These are phyloP conservation scores for Plemyria rubiginata DNA, from an alignment of 2,888 invertebrate species.

Conservation along the genomic window DNA sequence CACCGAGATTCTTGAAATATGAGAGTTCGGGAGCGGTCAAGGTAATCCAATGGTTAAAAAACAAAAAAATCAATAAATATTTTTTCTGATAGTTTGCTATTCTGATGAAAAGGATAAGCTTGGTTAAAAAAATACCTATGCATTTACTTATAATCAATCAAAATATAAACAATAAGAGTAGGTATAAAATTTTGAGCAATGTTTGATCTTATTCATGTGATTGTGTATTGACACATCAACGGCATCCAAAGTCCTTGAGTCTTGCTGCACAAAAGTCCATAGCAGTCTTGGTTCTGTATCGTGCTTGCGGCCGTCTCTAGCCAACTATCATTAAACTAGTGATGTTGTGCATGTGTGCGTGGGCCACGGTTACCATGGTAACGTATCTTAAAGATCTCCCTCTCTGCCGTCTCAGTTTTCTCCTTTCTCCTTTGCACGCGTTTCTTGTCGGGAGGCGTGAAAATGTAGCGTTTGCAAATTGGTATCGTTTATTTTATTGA, in stretches of 20 bases:
- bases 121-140: no score
- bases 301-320: conserved; percentile 33
- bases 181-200: no score
- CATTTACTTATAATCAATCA: no score
- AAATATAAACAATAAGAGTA: no score
- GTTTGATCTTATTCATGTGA: no score
- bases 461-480: conserved; percentile 66
- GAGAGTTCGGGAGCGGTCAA: background rate
- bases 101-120: no score
- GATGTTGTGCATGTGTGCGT: conserved; percentile 60
- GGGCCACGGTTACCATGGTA: conserved; percentile 74
- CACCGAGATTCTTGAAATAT: conserved; percentile 3
- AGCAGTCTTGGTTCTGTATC: conserved; percentile 4
- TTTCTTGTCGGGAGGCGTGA: conserved; percentile 82
- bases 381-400: conserved; percentile 85
- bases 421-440: conserved; percentile 83
- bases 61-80: no score
- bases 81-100: no score
- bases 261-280: no score
- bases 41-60: no score
- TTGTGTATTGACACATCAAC: no score
- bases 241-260: no score
- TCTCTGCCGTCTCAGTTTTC: conserved; percentile 81
- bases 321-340: conserved; percentile 64
- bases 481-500: background rate